phyloP scores from a whole-genome alignment of 1,140 invertebrate species.

The Ceratosolen fusciceps region DNA sequence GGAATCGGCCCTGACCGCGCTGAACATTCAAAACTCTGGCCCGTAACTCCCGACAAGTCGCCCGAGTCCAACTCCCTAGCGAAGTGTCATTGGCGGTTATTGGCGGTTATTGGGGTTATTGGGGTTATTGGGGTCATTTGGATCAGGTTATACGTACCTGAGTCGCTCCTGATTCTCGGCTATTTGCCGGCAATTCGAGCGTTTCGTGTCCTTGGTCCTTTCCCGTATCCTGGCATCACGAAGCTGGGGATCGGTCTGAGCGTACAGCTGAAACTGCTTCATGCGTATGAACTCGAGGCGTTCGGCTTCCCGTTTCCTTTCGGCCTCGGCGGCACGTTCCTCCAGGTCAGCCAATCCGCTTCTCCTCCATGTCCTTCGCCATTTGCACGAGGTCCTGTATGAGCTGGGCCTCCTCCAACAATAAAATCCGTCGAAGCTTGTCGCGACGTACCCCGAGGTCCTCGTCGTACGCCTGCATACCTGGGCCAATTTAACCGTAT shows the following conservation, averaged over 20 bases:
- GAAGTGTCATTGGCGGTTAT: too few species aligned
- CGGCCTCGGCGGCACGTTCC: background rate
- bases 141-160: conserved; percentile 1
- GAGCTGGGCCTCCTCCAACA: conserved; percentile 48
- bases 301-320: background rate
- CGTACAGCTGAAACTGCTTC: conserved; percentile 28
- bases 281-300: background rate
- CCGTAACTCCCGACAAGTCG: background rate
- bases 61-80: background rate
- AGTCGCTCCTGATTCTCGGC: background rate
- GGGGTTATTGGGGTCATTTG: too few species aligned
- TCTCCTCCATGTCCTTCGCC: background rate
- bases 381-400: conserved; percentile 27
- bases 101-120: too few species aligned
- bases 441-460: conserved; percentile 52
- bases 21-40: background rate
- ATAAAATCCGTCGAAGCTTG: conserved; percentile 49
- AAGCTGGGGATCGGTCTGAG: background rate
- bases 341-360: background rate
- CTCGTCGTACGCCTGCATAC: conserved; percentile 52
- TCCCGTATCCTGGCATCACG: background rate
- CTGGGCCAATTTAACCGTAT: too few species aligned
- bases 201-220: conserved; percentile 10
- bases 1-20: background rate
- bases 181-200: conserved; percentile 29